These are phyloP conservation scores for Rhorus exstirpatorius DNA, from an alignment of 2,888 invertebrate genomes.

Conservation along the genomic window DNA sequence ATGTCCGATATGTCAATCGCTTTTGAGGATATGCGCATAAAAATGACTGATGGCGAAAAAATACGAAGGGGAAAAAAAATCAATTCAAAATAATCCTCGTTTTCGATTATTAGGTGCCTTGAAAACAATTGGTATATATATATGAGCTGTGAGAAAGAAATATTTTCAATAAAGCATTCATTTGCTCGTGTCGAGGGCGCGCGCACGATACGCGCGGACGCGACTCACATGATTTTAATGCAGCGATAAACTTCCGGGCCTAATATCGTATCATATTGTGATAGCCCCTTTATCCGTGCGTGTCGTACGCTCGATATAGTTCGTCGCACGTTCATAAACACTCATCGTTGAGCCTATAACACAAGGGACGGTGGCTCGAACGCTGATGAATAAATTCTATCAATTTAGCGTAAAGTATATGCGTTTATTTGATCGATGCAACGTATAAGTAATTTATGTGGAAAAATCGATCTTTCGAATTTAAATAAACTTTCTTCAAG, in stretches of 20 bases:
- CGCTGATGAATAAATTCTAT: conserved; percentile 29
- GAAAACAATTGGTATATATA: neutral
- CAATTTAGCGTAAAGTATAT: neutral
- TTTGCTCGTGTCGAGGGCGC: conserved; percentile 4
- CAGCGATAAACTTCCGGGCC: conserved; percentile 72
- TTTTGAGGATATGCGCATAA: too few relatives aligned
- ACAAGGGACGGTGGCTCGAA: conserved; percentile 14
- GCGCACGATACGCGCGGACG: conserved; percentile 17
- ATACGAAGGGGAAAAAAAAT: neutral
- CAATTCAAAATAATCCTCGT: neutral
- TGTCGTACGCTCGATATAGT: conserved; percentile 32
- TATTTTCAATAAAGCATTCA: conserved; percentile 19
- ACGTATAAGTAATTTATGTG: too few relatives aligned
- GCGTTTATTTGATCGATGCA: neutral
- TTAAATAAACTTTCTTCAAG: too few relatives aligned
- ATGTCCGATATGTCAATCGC: too few relatives aligned
- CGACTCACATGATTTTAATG: conserved; percentile 75
- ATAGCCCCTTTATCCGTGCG: conserved; percentile 41
- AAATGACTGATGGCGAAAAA: conserved; percentile 3
- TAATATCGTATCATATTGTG: conserved; percentile 10
- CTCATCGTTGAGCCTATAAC: conserved; percentile 16
- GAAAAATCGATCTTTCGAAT: too few relatives aligned
- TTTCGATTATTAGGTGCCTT: neutral
- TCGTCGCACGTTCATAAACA: conserved; percentile 66
- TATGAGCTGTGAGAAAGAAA: neutral